Evolutionary conservation across 2,797 vertebrate genomes (phyloP).

Genomic region (Sebastiscus tertius): DNA sequence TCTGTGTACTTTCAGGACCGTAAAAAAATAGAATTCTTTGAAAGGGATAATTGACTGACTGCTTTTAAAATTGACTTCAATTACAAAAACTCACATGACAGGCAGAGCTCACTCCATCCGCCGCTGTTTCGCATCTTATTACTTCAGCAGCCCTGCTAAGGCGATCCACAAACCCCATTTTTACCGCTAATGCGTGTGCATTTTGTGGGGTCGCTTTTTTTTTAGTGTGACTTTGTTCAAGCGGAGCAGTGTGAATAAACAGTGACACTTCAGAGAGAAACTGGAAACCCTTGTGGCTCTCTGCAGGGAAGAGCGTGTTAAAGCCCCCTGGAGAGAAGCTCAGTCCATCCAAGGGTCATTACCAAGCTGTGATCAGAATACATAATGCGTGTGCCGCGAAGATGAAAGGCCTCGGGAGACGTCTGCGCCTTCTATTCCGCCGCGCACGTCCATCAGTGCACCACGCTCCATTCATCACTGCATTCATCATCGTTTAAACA

Average conservation of each 20-base stretch:
- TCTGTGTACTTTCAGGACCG: neutral
- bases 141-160: neutral
- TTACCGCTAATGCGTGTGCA: neutral
- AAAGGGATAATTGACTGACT: neutral
- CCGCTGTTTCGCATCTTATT: neutral
- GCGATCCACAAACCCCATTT: neutral
- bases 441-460: slow-evolving; percentile 45
- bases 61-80: slow-evolving; percentile 4
- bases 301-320: slow-evolving; percentile 7
- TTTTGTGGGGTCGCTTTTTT: neutral
- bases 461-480: slow-evolving; percentile 38
- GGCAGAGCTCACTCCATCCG: neutral
- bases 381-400: slow-evolving; percentile 37
- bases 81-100: neutral
- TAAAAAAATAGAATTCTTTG: neutral
- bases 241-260: slow-evolving; percentile 36
- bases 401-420: slow-evolving; percentile 67
- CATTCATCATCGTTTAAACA: slow-evolving; percentile 63
- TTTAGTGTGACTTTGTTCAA: slow-evolving; percentile 40
- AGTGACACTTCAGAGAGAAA: slow-evolving; percentile 52
- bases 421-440: slow-evolving; percentile 7
- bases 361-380: slow-evolving; percentile 66
- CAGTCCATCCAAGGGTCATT: slow-evolving; percentile 70
- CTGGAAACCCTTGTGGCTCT: slow-evolving; percentile 31
- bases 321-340: slow-evolving; percentile 40